Conservation (phyloP, 2,797 vertebrate species). For the Netta rufina region DNA sequence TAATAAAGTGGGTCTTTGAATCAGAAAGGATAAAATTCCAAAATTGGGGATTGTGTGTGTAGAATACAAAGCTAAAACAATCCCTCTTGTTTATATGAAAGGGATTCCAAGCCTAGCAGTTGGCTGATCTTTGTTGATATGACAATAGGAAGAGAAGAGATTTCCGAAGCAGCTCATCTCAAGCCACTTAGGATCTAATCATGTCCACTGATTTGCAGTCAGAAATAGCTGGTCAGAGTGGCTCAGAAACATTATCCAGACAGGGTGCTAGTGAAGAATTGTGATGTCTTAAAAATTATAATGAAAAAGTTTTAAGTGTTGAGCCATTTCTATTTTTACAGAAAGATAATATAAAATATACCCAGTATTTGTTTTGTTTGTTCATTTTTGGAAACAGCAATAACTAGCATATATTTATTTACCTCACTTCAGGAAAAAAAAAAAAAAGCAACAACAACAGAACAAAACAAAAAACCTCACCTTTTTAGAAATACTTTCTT, state of each 20-base stretch:
- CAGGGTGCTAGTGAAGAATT: not conserved
- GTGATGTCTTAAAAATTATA: not conserved
- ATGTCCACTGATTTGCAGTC: not conserved
- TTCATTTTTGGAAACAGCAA: not conserved
- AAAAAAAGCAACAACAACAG: not conserved
- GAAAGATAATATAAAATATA: not conserved
- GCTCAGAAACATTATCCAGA: not conserved
- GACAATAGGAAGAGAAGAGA: constrained; percentile 18
- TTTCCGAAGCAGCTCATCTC: not conserved
- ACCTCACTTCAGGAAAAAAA: not conserved
- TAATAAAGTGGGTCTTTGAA: constrained; percentile 27
- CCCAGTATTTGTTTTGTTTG: accelerated
- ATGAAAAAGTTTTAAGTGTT: not conserved
- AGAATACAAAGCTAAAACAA: not conserved
- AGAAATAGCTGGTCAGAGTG: not conserved
- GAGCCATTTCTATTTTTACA: not conserved
- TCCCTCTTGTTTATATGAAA: constrained; percentile 21
- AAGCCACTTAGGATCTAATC: constrained; percentile 36
- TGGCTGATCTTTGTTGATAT: constrained; percentile 29
- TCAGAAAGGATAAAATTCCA: constrained; percentile 33
- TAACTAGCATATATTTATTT: not conserved
- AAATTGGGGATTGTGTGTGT: constrained; percentile 1
- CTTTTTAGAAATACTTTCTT: not conserved
- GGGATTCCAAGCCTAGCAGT: constrained; percentile 18
- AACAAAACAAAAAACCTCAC: not conserved